Base-by-base conservation (phyloP, 2,888 invertebrate species). In the Yponomeuta cagnagella region DNA sequence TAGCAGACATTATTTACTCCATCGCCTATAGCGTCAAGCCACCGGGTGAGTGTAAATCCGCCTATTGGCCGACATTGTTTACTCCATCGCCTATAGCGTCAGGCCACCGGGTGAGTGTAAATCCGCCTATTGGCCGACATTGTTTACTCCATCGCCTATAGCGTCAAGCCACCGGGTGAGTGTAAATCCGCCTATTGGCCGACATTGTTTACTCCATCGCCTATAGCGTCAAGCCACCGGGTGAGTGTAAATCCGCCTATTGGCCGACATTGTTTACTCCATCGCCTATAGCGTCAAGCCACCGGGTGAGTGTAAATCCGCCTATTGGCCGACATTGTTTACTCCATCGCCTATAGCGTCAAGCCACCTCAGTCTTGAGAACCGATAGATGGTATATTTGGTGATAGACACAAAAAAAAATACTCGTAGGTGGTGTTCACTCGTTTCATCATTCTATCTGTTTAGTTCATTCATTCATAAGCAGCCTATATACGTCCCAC, bases 161-260 rank as follows among this genome's bases (percentile, higher is more conserved):
- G 97, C 82, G 93, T 99, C 63, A 95, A 96, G 77, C 96, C 97
- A 1, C 97, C 98, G 71, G 97, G 97, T 95, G n/a, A 33, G 37
- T n/a, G 3, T 10, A 31, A 23, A 95, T 99, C 66, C 95, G 96
- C 71, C 93, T 97, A 74, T 90, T 99, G 1, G 97, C 98, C 48
- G 97, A 98, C 86, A 94, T 98, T 63, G 96, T 99, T 70, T 99
- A 99, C 85, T 97, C 98, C 68, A 97, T 97, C 0, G 98, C 98
- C 0, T 98, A 97, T 87, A 98, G 97, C 82, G 93, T 99, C 63
- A 95, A 96, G 77, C 96, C 97, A 1, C 97, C 98, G 71, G 97
- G 97, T 95, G n/a, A 33, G 15, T n/a, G 3, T 10, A 31, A 23
- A 23, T 23, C 23, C 23, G 23, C 23, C 23, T 23, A 23, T 23